Percentiles rank a stretch among this genome's conserved stretches.
Conservation (phyloP, 2,113 vertebrate species). For the Neogale vison region DNA sequence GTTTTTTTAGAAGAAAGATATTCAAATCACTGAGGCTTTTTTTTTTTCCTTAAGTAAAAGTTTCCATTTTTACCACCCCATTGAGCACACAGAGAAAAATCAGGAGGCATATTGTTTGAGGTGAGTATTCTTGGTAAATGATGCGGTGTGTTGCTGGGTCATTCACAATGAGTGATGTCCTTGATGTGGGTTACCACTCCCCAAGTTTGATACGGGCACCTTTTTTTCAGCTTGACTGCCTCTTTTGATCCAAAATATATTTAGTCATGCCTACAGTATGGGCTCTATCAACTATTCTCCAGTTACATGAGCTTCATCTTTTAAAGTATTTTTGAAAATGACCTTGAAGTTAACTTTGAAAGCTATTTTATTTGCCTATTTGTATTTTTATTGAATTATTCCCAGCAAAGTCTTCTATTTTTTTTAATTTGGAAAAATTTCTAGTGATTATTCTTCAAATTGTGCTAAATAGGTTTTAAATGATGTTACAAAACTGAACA, state of each 20-base stretch:
- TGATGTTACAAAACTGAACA: background rate
- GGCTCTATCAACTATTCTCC: slow-evolving; percentile 29
- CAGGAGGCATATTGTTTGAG: slow-evolving; percentile 7
- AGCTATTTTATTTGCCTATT: slow-evolving; percentile 45
- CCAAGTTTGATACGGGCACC: background rate
- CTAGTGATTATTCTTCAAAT: background rate
- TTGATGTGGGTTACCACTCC: background rate
- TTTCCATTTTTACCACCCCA: slow-evolving; percentile 42
- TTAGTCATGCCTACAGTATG: slow-evolving; percentile 6
- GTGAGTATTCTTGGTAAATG: slow-evolving; percentile 40
- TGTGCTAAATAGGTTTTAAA: slow-evolving; percentile 9
- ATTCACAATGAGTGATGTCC: background rate
- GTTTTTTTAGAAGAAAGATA: background rate
- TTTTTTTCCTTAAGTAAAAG: background rate
- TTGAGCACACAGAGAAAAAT: slow-evolving; percentile 34
- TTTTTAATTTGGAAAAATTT: background rate
- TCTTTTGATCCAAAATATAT: slow-evolving; percentile 61
- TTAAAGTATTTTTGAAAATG: slow-evolving; percentile 54
- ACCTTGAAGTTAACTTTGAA: slow-evolving; percentile 61
- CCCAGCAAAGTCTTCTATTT: background rate
- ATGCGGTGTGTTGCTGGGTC: background rate
- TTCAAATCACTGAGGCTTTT: background rate
- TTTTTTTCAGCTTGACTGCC: slow-evolving; percentile 52
- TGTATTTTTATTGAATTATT: slow-evolving; percentile 42
- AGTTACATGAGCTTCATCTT: slow-evolving; percentile 28